phyloP scores from a whole-genome alignment of 2,113 vertebrate genomes.

The Hyaena hyaena region DNA sequence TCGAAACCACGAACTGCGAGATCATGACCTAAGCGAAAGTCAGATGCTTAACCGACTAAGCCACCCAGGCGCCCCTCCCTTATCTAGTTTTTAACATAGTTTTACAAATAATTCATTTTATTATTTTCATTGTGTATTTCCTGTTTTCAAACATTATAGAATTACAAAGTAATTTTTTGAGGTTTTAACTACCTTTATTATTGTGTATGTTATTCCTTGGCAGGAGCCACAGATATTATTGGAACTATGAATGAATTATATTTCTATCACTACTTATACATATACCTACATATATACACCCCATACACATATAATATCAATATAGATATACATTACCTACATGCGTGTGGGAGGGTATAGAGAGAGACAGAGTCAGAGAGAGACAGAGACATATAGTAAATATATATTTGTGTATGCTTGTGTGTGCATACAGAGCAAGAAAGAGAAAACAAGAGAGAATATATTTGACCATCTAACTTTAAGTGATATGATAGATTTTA shows the following conservation, averaged over 20 bases:
- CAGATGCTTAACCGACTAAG: no score
- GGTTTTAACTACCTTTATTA: background rate
- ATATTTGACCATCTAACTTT: background rate
- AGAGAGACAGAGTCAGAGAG: background rate
- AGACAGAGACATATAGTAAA: background rate
- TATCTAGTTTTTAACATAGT: background rate
- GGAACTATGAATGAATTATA: background rate
- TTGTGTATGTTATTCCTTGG: background rate
- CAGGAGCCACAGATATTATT: background rate
- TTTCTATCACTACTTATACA: background rate
- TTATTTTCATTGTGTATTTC: background rate
- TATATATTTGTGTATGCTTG: background rate
- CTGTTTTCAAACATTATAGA: background rate
- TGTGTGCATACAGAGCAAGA: background rate
- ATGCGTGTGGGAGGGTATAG: background rate
- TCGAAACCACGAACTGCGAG: no score
- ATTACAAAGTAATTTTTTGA: background rate
- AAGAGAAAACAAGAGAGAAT: background rate
- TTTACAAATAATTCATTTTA: background rate
- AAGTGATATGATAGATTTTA: background rate
- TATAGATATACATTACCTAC: background rate
- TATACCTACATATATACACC: no score
- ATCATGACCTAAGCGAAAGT: no score
- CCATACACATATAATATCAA: background rate
- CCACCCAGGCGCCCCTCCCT: no score